Percentiles rank a stretch among this genome's conserved stretches.
phyloP scores from a whole-genome alignment of 2,888 invertebrate species.

The Philereme transversata region DNA sequence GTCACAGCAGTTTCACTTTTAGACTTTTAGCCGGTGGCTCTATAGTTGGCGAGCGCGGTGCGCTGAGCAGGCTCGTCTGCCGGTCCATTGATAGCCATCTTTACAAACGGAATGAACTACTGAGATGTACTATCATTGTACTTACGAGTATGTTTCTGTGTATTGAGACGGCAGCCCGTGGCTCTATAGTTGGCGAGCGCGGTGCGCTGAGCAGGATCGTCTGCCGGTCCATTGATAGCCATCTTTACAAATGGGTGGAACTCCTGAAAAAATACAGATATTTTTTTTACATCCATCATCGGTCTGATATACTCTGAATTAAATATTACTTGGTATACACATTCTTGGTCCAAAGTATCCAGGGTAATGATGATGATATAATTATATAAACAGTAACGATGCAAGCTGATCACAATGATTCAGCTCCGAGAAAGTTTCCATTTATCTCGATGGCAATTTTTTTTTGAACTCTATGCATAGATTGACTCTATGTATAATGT shows the following conservation, averaged over 20 bases:
- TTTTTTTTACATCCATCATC: too few relatives aligned
- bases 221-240: conserved; percentile 87
- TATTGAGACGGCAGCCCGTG: conserved; percentile 87
- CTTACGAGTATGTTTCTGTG: conserved; percentile 59
- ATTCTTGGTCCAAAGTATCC: too few relatives aligned
- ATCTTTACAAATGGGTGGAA: conserved; percentile 89
- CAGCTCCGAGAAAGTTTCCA: too few relatives aligned
- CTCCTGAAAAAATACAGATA: conserved; percentile 70
- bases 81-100: conserved; percentile 86
- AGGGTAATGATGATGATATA: too few relatives aligned
- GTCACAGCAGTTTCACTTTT: too few relatives aligned
- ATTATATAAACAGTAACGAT: too few relatives aligned
- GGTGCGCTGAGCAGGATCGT: conserved; percentile 87
- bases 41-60: conserved; percentile 91
- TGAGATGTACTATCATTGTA: conserved; percentile 47
- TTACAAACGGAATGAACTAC: conserved; percentile 89
- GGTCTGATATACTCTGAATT: too few relatives aligned
- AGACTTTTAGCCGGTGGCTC: conserved; percentile 83
- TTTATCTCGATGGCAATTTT: too few relatives aligned
- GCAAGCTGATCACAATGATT: too few relatives aligned
- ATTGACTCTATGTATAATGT: too few relatives aligned
- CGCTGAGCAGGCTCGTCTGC: conserved; percentile 87
- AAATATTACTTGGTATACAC: too few relatives aligned
- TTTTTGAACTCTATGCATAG: too few relatives aligned
- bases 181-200: conserved; percentile 94